A percentile compares a stretch with the other conserved stretches of the same genome.
These are phyloP conservation scores for Gymnosoma rotundatum DNA, from an alignment of 2,888 invertebrate species.

Conservation along the genomic window DNA sequence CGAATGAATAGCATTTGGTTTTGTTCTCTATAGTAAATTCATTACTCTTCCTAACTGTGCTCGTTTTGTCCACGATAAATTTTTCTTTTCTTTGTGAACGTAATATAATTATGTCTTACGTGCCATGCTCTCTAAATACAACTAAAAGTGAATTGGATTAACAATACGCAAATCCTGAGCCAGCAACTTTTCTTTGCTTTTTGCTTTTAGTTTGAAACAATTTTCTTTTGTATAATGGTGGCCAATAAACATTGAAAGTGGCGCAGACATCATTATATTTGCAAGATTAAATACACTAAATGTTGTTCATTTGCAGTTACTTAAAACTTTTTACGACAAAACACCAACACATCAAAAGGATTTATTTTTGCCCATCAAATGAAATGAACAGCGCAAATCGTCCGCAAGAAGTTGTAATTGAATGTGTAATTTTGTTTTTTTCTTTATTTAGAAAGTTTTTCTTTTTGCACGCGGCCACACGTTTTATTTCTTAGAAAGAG, in stretches of 20 bases:
- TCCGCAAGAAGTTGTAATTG: conserved; percentile 55
- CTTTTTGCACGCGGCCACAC: conserved; percentile 4
- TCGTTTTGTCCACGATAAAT: conserved; percentile 20
- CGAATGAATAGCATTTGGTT: conserved; percentile 14
- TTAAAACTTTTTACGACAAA: conserved; percentile 12
- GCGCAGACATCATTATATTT: conserved; percentile 26
- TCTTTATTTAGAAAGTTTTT: background rate
- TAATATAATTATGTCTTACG: conserved; percentile 28
- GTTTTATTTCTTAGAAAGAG: conserved; percentile 31
- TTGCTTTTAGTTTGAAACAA: conserved; percentile 1
- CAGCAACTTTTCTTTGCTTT: conserved; percentile 43
- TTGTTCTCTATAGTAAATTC: background rate
- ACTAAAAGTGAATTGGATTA: conserved; percentile 65
- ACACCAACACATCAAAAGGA: background rate
- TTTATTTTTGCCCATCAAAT: background rate
- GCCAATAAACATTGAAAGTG: conserved; percentile 43
- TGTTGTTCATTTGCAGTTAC: background rate
- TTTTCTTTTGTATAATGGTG: conserved; percentile 19
- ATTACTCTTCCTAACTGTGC: background rate
- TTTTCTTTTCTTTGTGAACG: background rate
- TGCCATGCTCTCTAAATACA: conserved; percentile 48
- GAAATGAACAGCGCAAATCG: conserved; percentile 60
- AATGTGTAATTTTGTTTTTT: conserved; percentile 35
- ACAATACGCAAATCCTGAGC: conserved; percentile 70
- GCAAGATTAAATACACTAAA: background rate